phyloP scores from a whole-genome alignment of 2,113 vertebrate species.

The Urocolius indicus region DNA sequence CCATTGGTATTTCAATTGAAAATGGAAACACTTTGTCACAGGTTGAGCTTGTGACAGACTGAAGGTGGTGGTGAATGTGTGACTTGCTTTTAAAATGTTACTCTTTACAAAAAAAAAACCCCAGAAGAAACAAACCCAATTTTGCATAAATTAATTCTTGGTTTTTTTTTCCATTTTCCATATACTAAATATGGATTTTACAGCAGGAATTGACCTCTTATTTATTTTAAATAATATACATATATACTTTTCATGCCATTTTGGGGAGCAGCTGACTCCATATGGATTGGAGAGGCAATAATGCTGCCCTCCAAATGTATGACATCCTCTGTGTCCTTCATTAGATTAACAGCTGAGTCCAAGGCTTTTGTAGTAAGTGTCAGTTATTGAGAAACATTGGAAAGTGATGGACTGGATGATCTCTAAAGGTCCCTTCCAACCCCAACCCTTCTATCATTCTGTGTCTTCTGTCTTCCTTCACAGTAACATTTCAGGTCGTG shows the following conservation, averaged over 20 bases:
- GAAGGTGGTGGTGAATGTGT: not conserved
- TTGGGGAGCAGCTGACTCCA: not conserved
- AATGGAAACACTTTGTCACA: not conserved
- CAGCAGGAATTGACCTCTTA: not conserved
- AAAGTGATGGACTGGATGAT: not conserved
- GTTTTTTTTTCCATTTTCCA: not conserved
- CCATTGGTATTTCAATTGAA: not conserved
- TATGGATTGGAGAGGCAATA: not conserved
- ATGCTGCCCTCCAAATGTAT: not conserved
- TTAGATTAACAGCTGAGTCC: no score
- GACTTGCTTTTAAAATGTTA: not conserved
- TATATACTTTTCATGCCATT: not conserved
- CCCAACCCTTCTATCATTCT: no score
- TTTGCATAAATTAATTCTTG: not conserved
- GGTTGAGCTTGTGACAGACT: not conserved
- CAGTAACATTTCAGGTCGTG: not conserved
- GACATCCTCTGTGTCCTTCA: not conserved
- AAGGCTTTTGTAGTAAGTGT: not conserved
- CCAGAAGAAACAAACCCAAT: not conserved
- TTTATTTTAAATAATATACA: not conserved
- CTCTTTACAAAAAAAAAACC: fast-evolving
- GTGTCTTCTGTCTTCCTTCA: not conserved
- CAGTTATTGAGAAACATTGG: not conserved
- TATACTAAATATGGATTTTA: not conserved
- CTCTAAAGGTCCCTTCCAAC: no score